Base-by-base conservation (phyloP, 2,888 invertebrate genomes). In the Epistrophe eligans region DNA sequence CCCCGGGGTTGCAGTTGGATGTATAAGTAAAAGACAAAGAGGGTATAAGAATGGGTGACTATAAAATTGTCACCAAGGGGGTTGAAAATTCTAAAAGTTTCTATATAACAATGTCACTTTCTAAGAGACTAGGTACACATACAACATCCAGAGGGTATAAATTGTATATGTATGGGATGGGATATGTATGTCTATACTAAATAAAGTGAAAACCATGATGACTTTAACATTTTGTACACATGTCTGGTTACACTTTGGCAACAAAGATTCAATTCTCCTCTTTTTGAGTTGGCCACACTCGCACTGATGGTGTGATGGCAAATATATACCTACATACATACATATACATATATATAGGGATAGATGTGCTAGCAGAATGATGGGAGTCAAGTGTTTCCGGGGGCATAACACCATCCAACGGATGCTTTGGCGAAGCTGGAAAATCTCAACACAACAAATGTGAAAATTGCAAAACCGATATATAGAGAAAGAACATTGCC, bases 241-340 rank as follows among this genome's bases (percentile, higher is more conserved):
- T 85, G 85, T 85, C 85, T 85, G 81, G 85, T 85, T 85, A 85
- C 85, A 85, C 85, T 85, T 85, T 85, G 77, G 77, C 67, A 82
- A 85, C 85, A 85, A 82, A 85, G 85, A 85, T 87, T 79, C 76
- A 72, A 83, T 82, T 74, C 72, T 62, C 45, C 45, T 52, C 45
- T 60, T 77, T 35, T 1, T 73, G 64, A 66, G 76, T 77, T 5
- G 32, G 55, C 28, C 28, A 55, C 28, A 55, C 28, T 28, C 28
- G 8, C 50, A 7, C 52, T 52, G 35, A n/a, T 32, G 5, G 3
- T 4, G 7, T 7, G 48, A 17, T 45, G 48, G 48, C 24, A 55
- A 55, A 7, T 1, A 11, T 13, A 52, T 15, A n/a, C n/a, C n/a
- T n/a, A n/a, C n/a, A n/a, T n/a, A n/a, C n/a, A n/a, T 8, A 8